Percentiles rank a stretch among this genome's conserved stretches.
Conservation (phyloP, 2,113 vertebrate species). For the Chloebia gouldiae region DNA sequence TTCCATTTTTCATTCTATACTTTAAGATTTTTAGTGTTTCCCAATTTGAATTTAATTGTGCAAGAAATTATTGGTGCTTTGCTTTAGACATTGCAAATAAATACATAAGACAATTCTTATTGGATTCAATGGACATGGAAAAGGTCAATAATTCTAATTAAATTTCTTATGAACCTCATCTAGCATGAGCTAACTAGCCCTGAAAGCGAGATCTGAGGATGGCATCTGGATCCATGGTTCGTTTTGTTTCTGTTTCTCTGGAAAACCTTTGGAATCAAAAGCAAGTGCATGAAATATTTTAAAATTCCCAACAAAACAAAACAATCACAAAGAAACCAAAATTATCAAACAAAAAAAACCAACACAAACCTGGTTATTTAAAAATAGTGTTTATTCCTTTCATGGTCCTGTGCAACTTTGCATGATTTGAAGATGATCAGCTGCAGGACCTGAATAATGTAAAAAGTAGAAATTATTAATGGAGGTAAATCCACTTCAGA, state of each 20-base stretch:
- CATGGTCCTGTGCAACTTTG: not conserved
- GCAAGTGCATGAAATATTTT: not conserved
- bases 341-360: not conserved
- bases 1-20: not conserved
- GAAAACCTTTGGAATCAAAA: not conserved
- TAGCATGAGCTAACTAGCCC: not conserved
- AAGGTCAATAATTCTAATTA: constrained; percentile 31
- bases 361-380: not conserved
- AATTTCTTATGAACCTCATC: not conserved
- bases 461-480: not conserved
- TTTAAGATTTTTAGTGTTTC: not conserved
- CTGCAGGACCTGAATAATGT: not conserved
- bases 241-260: not conserved
- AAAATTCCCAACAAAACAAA: not conserved
- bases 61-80: not conserved
- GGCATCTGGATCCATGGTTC: not conserved
- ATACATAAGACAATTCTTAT: not conserved
- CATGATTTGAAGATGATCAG: not conserved
- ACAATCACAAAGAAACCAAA: not conserved
- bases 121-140: not conserved
- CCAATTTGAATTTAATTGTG: constrained; percentile 12
- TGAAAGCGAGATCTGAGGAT: not conserved
- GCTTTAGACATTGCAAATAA: not conserved
- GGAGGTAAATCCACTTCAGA: not conserved
- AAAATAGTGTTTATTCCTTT: not conserved